These are phyloP conservation scores for Smutsia gigantea DNA, from an alignment of 2,797 vertebrate genomes.

Conservation along the genomic window DNA sequence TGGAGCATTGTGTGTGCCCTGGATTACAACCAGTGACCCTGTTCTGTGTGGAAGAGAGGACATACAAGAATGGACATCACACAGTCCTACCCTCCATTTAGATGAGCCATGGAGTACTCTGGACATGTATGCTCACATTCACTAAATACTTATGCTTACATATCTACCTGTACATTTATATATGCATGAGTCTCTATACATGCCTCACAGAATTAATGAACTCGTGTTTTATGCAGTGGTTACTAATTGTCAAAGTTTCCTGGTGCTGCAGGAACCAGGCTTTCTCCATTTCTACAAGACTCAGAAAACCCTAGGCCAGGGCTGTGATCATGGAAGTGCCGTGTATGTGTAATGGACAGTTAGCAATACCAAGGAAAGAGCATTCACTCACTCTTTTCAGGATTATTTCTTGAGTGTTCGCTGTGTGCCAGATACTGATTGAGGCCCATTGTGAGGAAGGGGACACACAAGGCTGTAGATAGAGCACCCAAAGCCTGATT, in stretches of 20 bases:
- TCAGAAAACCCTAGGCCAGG: background rate
- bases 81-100: background rate
- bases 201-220: background rate
- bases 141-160: background rate
- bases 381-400: background rate
- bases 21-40: background rate
- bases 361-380: background rate
- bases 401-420: background rate
- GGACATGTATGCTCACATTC: background rate
- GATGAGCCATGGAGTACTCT: background rate
- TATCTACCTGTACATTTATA: background rate
- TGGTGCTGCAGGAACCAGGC: background rate
- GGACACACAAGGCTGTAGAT: background rate
- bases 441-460: background rate
- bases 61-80: background rate
- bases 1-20: background rate
- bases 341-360: background rate
- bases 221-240: background rate
- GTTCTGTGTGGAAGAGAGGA: background rate
- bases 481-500: background rate
- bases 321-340: fast-evolving
- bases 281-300: background rate
- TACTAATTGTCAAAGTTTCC: background rate
- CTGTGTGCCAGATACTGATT: background rate
- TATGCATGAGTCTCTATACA: background rate